phyloP scores from a whole-genome alignment of 2,888 invertebrate genomes.

The Volucella zonaria region DNA sequence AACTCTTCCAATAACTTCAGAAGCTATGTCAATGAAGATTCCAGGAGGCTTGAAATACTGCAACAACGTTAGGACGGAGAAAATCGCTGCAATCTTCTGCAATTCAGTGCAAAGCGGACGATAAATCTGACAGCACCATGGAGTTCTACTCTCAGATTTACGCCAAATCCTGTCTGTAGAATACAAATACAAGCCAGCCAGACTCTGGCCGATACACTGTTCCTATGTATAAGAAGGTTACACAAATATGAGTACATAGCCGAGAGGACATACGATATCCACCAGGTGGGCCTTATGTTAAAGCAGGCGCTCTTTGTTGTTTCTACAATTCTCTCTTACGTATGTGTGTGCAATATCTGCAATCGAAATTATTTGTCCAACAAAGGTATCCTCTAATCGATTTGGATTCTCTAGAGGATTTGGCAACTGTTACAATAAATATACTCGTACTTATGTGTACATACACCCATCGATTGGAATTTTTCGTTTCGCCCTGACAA shows the following conservation, averaged over 20 bases:
- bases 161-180: constrained; percentile 42
- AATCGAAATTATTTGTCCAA: constrained; percentile 61
- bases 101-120: neutral
- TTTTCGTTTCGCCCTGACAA: constrained; percentile 36
- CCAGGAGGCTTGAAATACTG: constrained; percentile 4
- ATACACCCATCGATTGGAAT: constrained; percentile 45
- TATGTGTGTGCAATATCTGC: constrained; percentile 54
- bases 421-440: constrained; percentile 21
- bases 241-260: constrained; percentile 21
- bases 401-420: constrained; percentile 41
- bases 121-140: constrained; percentile 29
- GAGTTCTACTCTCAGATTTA: constrained; percentile 8
- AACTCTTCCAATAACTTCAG: constrained; percentile 42
- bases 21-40: constrained; percentile 33
- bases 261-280: constrained; percentile 22
- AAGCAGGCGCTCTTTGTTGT: constrained; percentile 26
- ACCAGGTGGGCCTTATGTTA: constrained; percentile 25
- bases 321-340: constrained; percentile 10
- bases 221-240: constrained; percentile 7
- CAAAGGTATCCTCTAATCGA: constrained; percentile 49
- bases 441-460: neutral
- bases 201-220: constrained; percentile 34
- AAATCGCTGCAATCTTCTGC: constrained; percentile 35
- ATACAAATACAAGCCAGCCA: constrained; percentile 31
- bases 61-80: neutral